Conservation (phyloP, 2,797 vertebrate genomes). For the Tragelaphus oryx region DNA sequence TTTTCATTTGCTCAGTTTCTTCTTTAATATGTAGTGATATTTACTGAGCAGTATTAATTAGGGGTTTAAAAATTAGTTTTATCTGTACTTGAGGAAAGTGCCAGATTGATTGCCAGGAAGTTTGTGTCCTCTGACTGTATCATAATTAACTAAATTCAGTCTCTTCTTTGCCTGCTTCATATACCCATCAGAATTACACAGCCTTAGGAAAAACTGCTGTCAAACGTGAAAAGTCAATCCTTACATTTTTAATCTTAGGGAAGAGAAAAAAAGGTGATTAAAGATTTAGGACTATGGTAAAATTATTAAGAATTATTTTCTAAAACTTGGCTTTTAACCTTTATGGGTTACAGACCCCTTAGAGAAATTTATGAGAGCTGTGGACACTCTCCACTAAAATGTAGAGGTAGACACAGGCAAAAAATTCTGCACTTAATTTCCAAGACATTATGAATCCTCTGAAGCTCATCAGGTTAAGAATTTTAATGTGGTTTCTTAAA, state of each 20-base stretch:
- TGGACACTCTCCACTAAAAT: background rate
- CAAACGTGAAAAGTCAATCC: background rate
- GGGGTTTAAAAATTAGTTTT: conserved; percentile 44
- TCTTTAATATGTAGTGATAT: conserved; percentile 11
- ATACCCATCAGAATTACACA: background rate
- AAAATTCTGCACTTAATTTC: background rate
- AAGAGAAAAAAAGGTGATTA: conserved; percentile 27
- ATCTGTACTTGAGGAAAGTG: conserved; percentile 44
- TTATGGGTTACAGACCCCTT: background rate
- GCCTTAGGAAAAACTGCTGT: background rate
- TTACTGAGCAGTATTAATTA: conserved; percentile 48
- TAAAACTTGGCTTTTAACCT: background rate
- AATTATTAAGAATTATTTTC: conserved; percentile 50
- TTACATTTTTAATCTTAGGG: background rate
- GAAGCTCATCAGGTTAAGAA: background rate
- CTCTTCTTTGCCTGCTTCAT: background rate
- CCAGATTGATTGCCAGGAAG: conserved; percentile 56
- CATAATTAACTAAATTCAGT: conserved; percentile 58
- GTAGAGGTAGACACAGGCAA: background rate
- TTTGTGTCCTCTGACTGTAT: conserved; percentile 31
- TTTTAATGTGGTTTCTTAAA: background rate
- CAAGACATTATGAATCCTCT: background rate
- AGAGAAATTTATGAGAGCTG: conserved; percentile 12
- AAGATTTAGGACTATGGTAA: conserved; percentile 9
- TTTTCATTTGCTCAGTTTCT: conserved; percentile 20